Evolutionary conservation across 2,113 vertebrate genomes (phyloP), one percentile per base, ranked within the genome.

Genomic region (Sinocyclocheilus anophthalmus): DNA sequence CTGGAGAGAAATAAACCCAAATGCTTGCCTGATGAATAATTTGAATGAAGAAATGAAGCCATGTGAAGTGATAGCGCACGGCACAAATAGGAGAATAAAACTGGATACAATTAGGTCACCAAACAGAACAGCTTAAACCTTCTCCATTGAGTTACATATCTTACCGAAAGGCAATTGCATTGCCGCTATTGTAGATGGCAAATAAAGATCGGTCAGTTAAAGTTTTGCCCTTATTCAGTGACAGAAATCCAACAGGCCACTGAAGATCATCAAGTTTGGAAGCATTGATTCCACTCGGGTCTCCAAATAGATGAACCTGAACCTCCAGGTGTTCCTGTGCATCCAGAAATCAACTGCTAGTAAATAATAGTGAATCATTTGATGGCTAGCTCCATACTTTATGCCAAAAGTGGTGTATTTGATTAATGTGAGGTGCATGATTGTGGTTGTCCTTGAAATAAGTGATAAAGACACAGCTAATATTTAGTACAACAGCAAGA

Each of bases 71-170:
- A 91, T 70, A n/a, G 93, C 91, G 88, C 78, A 76, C 78, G 82
- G 86, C 93, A 93, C 93, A 91, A 92, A 92, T 88, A 93, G 92
- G 92, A 94, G 94, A 93, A 93, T 92, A 92, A 92, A 93, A 93
- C 92, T 93, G 92, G 92, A 88, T 89, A 89, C 94, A 95, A 95
- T 95, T 95, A 95, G 94, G 94, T 94, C 94, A 95, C 94, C 94
- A 91, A 92, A 94, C 92, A 92, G 63, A 76, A 73, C 50, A 80
- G 83, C 87, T 87, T 88, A 87, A 88, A 67, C 4, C 61, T 18
- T 81, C 16, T 67, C 61, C 14, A 18, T 18, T 30, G 39, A 26
- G 37, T 65, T 30, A 53, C 45, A 4, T 61, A 69, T 84, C 45
- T 76, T 45, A 70, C 11, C 33, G 73, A 30, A 37, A 14, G 59